Percentiles rank a stretch among this genome's conserved stretches.
phyloP scores from a whole-genome alignment of 2,888 invertebrate species.

The Conops quadrifasciatus region DNA sequence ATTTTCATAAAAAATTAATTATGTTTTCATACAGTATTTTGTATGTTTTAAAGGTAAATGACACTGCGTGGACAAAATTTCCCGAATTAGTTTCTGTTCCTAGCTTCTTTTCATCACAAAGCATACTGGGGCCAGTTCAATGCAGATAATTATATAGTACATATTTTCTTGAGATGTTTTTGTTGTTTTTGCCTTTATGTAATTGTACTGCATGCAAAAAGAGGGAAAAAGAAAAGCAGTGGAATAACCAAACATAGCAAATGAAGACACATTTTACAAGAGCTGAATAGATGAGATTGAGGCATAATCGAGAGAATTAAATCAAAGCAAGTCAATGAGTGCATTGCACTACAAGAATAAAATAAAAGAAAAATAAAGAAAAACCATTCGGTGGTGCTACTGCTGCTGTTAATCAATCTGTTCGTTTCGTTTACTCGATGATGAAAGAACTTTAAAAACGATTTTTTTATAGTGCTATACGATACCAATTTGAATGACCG shows the following conservation, averaged over 20 bases:
- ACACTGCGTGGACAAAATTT: no score
- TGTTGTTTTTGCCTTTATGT: background rate
- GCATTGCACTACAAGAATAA: constrained; percentile 21
- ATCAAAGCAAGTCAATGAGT: background rate
- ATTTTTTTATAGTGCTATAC: no score
- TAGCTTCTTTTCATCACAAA: constrained; percentile 9
- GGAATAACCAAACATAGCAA: background rate
- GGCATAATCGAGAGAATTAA: background rate
- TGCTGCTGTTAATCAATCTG: no score
- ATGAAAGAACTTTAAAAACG: no score
- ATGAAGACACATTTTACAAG: background rate
- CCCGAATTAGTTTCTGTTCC: background rate
- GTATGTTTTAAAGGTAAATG: no score
- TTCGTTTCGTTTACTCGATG: no score
- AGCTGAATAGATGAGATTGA: background rate
- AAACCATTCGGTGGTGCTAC: no score
- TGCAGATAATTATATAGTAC: no score
- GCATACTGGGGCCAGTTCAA: no score
- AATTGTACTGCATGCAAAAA: constrained; percentile 4
- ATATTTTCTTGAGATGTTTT: background rate
- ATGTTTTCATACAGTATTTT: no score
- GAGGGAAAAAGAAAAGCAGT: constrained; percentile 12
- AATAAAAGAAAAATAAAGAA: background rate
- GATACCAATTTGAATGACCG: no score
- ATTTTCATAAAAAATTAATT: no score